Conservation (phyloP, 1,140 invertebrate species). For the Ceratina australensis region DNA sequence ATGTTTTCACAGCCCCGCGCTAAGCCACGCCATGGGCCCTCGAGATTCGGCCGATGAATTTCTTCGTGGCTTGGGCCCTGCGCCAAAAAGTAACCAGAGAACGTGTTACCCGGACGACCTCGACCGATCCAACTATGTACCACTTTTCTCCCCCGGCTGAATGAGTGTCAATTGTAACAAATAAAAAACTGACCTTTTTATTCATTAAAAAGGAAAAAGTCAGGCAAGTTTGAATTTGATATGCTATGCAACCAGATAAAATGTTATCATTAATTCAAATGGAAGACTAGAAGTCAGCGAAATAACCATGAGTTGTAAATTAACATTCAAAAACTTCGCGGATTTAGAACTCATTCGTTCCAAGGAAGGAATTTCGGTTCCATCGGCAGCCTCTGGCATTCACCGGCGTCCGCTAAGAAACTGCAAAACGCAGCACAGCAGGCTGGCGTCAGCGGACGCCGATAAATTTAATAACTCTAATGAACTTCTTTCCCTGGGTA, state of each 20-base stretch:
- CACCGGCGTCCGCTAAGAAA: background rate
- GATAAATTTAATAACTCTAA: constrained; percentile 48
- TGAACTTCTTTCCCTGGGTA: constrained; percentile 25
- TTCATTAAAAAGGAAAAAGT: too few species aligned
- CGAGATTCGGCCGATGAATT: constrained; percentile 54
- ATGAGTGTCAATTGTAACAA: too few species aligned
- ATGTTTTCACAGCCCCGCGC: constrained; percentile 38
- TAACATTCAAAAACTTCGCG: too few species aligned
- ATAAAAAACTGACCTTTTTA: too few species aligned
- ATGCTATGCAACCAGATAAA: too few species aligned
- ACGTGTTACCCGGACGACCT: constrained; percentile 57
- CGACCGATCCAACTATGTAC: constrained; percentile 51
- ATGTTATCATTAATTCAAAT: too few species aligned
- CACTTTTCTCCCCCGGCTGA: constrained; percentile 36
- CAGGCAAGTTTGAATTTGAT: too few species aligned
- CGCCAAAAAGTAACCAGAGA: constrained; percentile 36
- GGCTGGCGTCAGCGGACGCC: background rate
- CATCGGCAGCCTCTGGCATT: background rate
- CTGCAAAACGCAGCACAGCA: background rate
- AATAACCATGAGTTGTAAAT: too few species aligned
- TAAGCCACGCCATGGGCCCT: background rate
- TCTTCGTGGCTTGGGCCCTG: constrained; percentile 14
- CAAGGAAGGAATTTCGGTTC: background rate
- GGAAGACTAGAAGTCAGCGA: too few species aligned
- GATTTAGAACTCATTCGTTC: too few species aligned